Evolutionary conservation across 2,113 vertebrate species (phyloP).

Genomic region (Lepidothrix coronata): DNA sequence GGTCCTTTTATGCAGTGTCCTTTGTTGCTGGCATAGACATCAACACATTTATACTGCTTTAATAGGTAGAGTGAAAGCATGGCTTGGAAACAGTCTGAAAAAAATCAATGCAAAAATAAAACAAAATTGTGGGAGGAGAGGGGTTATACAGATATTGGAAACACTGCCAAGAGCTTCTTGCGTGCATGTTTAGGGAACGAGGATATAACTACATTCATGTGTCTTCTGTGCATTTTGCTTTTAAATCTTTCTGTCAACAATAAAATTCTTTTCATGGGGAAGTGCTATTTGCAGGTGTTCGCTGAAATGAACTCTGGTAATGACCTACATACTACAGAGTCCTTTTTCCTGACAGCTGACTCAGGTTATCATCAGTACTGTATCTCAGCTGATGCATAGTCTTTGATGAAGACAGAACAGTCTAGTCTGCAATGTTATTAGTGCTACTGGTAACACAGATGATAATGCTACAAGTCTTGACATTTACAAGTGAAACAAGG

Average conservation of each 20-base stretch:
- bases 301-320: slow-evolving; percentile 4
- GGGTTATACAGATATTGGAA: background rate
- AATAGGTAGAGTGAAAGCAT: background rate
- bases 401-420: slow-evolving; percentile 74
- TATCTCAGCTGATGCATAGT: background rate
- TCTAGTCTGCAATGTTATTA: slow-evolving; percentile 54
- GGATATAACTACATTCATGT: background rate
- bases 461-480: background rate
- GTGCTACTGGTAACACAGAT: background rate
- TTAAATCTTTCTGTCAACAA: background rate
- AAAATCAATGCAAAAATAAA: background rate
- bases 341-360: slow-evolving; percentile 53
- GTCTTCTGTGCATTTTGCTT: background rate
- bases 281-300: slow-evolving; percentile 38
- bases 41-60: background rate
- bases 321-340: slow-evolving; percentile 59
- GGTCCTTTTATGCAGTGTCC: background rate
- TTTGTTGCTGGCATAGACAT: background rate
- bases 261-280: background rate
- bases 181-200: background rate
- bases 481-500: slow-evolving; percentile 71
- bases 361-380: slow-evolving; percentile 45
- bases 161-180: background rate
- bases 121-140: background rate
- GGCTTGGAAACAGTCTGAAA: background rate